Conservation (phyloP, 2,888 invertebrate genomes). For the Lottia gigantea region DNA sequence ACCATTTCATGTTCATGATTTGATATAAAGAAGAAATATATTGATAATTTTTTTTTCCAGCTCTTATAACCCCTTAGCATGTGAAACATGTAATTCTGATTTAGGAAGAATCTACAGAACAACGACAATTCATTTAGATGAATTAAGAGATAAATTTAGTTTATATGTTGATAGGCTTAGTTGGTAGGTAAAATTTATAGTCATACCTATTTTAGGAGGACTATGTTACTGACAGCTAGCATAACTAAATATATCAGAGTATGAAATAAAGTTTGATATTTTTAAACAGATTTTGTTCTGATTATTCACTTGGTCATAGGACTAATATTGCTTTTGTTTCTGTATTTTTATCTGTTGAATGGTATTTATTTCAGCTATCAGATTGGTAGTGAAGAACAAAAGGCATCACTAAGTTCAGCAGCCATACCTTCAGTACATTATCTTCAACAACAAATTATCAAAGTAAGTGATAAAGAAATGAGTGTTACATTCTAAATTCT, state of each 20-base stretch:
- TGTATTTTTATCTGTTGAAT: too few species aligned
- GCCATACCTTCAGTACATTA: neutral
- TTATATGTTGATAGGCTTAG: neutral
- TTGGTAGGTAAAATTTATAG: neutral
- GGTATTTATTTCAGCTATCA: neutral
- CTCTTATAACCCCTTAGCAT: neutral
- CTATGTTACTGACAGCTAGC: too few species aligned
- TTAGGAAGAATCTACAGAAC: neutral
- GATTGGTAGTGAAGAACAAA: neutral
- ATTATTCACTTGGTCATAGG: too few species aligned
- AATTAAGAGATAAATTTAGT: neutral
- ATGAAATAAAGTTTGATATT: too few species aligned
- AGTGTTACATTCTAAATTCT: too few species aligned
- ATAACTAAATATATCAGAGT: too few species aligned
- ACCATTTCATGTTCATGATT: too few species aligned
- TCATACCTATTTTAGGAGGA: too few species aligned
- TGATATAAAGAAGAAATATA: too few species aligned
- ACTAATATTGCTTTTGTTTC: too few species aligned
- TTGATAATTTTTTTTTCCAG: neutral
- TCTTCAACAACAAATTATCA: neutral
- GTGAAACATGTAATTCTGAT: conserved; percentile 1
- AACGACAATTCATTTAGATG: conserved; percentile 2
- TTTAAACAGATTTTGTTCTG: too few species aligned
- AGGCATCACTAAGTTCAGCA: neutral
- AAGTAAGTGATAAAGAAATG: neutral